A percentile compares a stretch with the other conserved stretches of the same genome.
Conservation (phyloP, 1,140 invertebrate species). For the Chrysomallon squamiferum region DNA sequence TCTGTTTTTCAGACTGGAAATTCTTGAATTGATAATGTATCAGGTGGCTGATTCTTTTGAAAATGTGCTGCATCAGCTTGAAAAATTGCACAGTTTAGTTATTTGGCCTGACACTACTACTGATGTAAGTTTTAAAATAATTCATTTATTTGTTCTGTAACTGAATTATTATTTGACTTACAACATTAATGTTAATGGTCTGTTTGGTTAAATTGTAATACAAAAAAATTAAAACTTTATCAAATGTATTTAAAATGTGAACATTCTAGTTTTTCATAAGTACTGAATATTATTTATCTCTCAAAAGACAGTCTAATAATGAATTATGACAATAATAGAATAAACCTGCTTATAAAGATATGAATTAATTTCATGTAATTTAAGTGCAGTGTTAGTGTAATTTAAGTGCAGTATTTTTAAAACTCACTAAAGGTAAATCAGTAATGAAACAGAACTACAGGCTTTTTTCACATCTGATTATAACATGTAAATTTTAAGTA, state of each 20-base stretch:
- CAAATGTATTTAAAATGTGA: neutral
- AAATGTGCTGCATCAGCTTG: constrained; percentile 17
- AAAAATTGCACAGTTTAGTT: constrained; percentile 23
- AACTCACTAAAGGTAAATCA: too few species aligned
- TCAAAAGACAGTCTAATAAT: neutral
- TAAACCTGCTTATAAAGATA: too few species aligned
- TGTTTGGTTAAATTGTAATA: neutral
- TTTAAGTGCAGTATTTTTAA: too few species aligned
- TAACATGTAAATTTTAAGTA: too few species aligned
- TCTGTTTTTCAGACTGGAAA: constrained; percentile 29
- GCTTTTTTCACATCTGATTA: too few species aligned
- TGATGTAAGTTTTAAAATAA: constrained; percentile 10
- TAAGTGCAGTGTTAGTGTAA: too few species aligned
- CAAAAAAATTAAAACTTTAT: neutral
- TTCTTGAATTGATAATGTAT: constrained; percentile 37
- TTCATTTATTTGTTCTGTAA: neutral
- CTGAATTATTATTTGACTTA: neutral
- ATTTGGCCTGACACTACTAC: constrained; percentile 35
- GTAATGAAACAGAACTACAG: too few species aligned
- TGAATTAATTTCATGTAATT: too few species aligned
- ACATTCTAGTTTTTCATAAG: neutral
- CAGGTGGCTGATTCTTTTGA: constrained; percentile 22
- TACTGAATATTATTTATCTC: neutral
- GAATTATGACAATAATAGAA: too few species aligned
- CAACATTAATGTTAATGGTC: neutral